phyloP scores from a whole-genome alignment of 2,113 vertebrate genomes.

The Pipra filicauda region DNA sequence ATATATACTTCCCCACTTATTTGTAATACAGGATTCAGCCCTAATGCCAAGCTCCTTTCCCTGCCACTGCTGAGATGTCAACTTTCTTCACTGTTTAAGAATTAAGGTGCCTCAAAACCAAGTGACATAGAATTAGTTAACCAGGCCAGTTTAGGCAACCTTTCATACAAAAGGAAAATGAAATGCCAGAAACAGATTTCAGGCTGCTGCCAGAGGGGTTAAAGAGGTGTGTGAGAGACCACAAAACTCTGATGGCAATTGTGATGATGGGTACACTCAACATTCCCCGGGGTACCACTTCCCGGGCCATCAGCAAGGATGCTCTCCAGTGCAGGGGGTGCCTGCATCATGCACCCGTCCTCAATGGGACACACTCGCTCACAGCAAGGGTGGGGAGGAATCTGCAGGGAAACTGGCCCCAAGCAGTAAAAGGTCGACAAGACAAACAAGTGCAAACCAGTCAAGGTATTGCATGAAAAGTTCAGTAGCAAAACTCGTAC shows the following conservation, averaged over 20 bases:
- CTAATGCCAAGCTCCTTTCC: not conserved
- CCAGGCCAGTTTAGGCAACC: not conserved
- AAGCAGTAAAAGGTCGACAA: not conserved
- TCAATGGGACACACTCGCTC: fast-evolving
- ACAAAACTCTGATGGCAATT: not conserved
- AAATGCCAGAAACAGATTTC: not conserved
- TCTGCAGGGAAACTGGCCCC: not conserved
- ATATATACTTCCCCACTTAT: not conserved
- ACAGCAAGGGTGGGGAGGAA: not conserved
- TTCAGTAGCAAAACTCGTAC: not conserved
- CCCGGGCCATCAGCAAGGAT: fast-evolving
- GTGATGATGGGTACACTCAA: not conserved
- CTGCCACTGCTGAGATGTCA: not conserved
- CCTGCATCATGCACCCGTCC: not conserved
- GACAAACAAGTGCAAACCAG: not conserved
- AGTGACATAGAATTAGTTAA: not conserved
- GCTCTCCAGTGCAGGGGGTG: not conserved
- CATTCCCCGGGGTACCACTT: not conserved
- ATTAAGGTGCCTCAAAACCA: not conserved
- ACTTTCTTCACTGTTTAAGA: not conserved
- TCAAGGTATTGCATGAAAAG: fast-evolving
- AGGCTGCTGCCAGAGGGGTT: not conserved
- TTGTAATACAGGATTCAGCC: not conserved
- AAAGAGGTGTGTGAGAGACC: not conserved
- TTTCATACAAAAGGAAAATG: not conserved